Evolutionary conservation across 2,797 vertebrate species (phyloP).

Genomic region (Karalla daura): DNA sequence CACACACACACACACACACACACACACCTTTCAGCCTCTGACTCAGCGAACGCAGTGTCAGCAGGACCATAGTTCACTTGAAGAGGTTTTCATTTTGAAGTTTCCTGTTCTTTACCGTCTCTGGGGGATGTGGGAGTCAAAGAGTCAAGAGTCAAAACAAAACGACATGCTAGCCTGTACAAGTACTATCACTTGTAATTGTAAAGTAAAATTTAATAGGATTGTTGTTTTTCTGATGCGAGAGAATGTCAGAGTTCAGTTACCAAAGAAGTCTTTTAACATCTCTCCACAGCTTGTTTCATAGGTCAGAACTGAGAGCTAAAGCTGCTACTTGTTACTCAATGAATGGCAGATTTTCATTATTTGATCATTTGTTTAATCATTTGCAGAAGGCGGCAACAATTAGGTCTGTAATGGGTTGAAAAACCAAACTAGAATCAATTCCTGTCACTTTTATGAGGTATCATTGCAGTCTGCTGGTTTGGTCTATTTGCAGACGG

Average conservation of each 20-base stretch:
- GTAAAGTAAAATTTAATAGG: too few relatives aligned
- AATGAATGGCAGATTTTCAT: too few relatives aligned
- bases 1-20: too few relatives aligned
- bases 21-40: constrained; percentile 4
- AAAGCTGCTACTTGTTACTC: not conserved
- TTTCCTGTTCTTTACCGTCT: not conserved
- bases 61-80: constrained; percentile 7
- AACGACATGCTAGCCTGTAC: not conserved
- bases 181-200: not conserved
- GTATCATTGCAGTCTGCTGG: too few relatives aligned
- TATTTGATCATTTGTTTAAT: not conserved
- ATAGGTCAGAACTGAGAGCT: too few relatives aligned
- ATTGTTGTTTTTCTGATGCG: not conserved
- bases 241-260: not conserved
- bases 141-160: not conserved
- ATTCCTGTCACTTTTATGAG: too few relatives aligned
- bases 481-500: too few relatives aligned
- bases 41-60: constrained; percentile 3
- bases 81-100: not conserved
- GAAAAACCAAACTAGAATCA: too few relatives aligned
- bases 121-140: not conserved
- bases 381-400: not conserved
- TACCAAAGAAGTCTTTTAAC: constrained; percentile 8
- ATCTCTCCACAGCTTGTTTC: not conserved
- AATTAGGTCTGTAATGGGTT: not conserved